Evolutionary conservation across 2,888 invertebrate genomes (phyloP).

Genomic region (Chymomyza caudatula): DNA sequence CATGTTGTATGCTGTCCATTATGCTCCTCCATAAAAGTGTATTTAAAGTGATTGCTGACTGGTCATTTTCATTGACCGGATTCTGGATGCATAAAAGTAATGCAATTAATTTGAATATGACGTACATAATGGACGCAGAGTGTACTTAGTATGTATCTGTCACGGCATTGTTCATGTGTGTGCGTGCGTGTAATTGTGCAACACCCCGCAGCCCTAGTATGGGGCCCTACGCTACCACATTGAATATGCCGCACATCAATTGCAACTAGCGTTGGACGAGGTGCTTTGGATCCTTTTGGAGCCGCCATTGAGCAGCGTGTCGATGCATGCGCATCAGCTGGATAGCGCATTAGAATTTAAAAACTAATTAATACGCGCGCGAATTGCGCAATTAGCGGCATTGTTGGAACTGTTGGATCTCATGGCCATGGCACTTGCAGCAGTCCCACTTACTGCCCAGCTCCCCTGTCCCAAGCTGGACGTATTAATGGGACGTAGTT

Average conservation of each 20-base stretch:
- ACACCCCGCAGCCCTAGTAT: background rate
- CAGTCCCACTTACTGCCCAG: too few relatives aligned
- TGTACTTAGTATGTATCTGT: background rate
- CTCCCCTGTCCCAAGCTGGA: background rate
- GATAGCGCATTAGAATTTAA: conserved; percentile 63
- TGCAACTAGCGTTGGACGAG: background rate
- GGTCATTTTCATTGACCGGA: background rate
- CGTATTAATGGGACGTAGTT: background rate
- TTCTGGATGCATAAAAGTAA: conserved; percentile 59
- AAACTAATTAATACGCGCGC: conserved; percentile 70
- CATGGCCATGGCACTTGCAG: too few relatives aligned
- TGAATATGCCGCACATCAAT: background rate
- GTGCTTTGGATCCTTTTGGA: background rate
- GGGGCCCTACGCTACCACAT: too few relatives aligned
- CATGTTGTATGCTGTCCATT: background rate
- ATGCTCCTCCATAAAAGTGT: background rate
- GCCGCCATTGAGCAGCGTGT: background rate
- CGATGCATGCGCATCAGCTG: conserved; percentile 44
- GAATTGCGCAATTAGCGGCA: conserved; percentile 68
- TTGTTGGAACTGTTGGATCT: background rate
- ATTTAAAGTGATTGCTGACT: background rate
- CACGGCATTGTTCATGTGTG: conserved; percentile 20
- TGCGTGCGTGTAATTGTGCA: background rate
- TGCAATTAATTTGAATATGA: conserved; percentile 68
- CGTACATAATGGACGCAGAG: conserved; percentile 32